A percentile compares a stretch with the other conserved stretches of the same genome.
Evolutionary conservation across 2,888 invertebrate species (phyloP).

Genomic region (Rapana venosa): DNA sequence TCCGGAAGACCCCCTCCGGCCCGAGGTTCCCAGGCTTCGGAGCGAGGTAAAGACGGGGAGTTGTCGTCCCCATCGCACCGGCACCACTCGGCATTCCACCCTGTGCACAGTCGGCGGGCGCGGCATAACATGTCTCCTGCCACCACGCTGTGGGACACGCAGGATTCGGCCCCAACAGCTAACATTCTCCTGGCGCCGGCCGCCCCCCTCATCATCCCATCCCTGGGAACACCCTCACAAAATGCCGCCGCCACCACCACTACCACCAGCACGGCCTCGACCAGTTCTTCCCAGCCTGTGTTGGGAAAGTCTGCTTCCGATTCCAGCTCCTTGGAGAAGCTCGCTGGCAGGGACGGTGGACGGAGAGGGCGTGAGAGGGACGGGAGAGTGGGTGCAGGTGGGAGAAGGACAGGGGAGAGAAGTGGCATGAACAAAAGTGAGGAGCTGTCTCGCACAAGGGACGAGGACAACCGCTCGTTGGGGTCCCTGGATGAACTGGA

Average conservation of each 20-base stretch:
- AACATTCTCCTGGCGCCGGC: constrained; percentile 68
- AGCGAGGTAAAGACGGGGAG: constrained; percentile 19
- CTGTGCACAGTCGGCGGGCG: constrained; percentile 55
- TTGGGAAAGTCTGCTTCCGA: not conserved
- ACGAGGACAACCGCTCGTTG: constrained; percentile 51
- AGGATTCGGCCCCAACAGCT: constrained; percentile 57
- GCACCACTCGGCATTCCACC: constrained; percentile 62
- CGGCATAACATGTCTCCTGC: constrained; percentile 73
- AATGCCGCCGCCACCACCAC: not conserved
- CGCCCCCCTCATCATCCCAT: constrained; percentile 54
- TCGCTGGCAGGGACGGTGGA: not conserved
- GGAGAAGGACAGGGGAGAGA: constrained; percentile 33
- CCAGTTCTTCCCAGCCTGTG: not conserved
- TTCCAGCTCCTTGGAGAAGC: constrained; percentile 14
- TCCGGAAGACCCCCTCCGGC: not conserved
- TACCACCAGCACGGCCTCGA: constrained; percentile 24
- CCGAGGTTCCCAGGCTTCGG: not conserved
- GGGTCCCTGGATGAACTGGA: constrained; percentile 56
- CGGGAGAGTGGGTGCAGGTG: constrained; percentile 26
- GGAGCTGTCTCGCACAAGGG: constrained; percentile 39
- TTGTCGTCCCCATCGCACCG: constrained; percentile 29
- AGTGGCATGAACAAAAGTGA: constrained; percentile 8
- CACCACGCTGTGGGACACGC: constrained; percentile 73
- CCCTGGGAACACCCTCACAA: constrained; percentile 29
- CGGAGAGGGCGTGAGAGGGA: not conserved